These are phyloP conservation scores for Spea bombifrons DNA, from an alignment of 2,113 vertebrate genomes.

Conservation along the genomic window DNA sequence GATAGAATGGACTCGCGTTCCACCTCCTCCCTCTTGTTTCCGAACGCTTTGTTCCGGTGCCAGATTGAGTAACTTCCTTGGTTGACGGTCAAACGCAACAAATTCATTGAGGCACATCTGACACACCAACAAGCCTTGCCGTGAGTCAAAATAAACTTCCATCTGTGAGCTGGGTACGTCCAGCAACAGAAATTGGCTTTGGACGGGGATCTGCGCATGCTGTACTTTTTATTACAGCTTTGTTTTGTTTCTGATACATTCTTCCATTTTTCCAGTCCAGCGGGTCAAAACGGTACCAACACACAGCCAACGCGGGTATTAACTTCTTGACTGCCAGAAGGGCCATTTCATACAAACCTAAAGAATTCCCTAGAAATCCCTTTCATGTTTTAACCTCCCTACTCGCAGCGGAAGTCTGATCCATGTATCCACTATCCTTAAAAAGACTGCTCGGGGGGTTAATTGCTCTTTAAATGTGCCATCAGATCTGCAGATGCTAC, in stretches of 20 bases:
- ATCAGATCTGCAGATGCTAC: too few species aligned
- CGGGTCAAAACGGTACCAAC: background rate
- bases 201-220: background rate
- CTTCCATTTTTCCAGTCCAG: background rate
- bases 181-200: background rate
- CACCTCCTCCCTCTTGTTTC: background rate
- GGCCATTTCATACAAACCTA: too few species aligned
- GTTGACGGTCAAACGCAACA: slow-evolving; percentile 39
- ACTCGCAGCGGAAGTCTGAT: too few species aligned
- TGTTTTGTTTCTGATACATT: background rate
- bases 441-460: too few species aligned
- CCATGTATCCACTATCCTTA: too few species aligned
- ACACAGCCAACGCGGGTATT: too few species aligned
- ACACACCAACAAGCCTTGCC: slow-evolving; percentile 14
- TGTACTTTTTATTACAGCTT: background rate
- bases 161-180: slow-evolving; percentile 21
- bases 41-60: slow-evolving; percentile 13
- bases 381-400: too few species aligned
- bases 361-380: too few species aligned
- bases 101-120: slow-evolving; percentile 26
- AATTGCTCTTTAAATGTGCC: too few species aligned
- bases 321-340: too few species aligned
- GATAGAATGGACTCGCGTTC: background rate
- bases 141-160: slow-evolving; percentile 36
- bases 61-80: slow-evolving; percentile 40